Conservation (phyloP, 2,888 invertebrate genomes). For the Pammene aurita region DNA sequence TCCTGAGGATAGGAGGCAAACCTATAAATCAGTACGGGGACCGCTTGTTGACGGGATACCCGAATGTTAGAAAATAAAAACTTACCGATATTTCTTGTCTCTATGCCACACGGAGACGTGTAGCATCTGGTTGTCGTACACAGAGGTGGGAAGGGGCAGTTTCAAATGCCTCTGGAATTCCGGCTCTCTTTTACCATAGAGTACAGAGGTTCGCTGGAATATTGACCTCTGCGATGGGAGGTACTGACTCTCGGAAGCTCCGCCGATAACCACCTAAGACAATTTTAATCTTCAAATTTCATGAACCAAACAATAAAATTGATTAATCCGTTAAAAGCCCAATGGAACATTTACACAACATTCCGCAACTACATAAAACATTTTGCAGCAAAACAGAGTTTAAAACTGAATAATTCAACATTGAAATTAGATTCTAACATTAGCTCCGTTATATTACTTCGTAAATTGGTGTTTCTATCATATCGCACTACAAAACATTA, state of each 20-base stretch:
- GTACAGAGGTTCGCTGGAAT: constrained; percentile 91
- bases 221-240: constrained; percentile 80
- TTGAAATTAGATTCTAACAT: background rate
- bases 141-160: constrained; percentile 83
- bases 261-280: constrained; percentile 85
- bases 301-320: background rate
- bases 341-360: background rate
- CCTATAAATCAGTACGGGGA: background rate
- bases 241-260: constrained; percentile 69
- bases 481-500: no score
- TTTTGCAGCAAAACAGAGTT: background rate
- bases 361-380: background rate
- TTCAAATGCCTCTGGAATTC: constrained; percentile 91
- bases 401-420: background rate
- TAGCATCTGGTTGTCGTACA: constrained; percentile 84
- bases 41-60: background rate
- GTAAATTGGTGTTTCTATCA: no score
- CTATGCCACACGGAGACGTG: constrained; percentile 94
- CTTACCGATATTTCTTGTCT: constrained; percentile 90
- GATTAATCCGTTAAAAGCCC: no score
- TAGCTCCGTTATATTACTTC: no score
- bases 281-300: no score
- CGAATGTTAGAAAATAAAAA: constrained; percentile 25
- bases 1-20: no score
- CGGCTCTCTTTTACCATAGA: constrained; percentile 89